phyloP scores from a whole-genome alignment of 2,113 vertebrate species.

The Microcebus jonahi region DNA sequence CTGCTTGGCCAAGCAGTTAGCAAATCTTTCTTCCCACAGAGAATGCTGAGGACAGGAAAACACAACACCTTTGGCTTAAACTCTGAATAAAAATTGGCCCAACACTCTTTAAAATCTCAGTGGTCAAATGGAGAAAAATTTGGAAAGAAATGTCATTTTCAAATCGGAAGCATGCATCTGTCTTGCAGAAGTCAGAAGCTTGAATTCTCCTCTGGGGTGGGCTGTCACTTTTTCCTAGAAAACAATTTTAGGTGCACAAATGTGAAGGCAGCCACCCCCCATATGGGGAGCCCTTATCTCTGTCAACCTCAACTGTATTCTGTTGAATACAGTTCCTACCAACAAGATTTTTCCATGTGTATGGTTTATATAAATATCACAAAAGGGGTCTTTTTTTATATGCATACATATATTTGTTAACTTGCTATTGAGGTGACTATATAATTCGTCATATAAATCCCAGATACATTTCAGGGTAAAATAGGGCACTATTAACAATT shows the following conservation, averaged over 20 bases:
- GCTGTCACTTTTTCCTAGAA: constrained; percentile 37
- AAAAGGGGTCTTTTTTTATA: background rate
- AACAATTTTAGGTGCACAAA: background rate
- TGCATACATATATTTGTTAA: background rate
- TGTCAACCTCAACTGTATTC: background rate
- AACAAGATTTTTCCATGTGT: background rate
- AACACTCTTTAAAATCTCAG: background rate
- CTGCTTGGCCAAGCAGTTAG: background rate
- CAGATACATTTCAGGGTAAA: background rate
- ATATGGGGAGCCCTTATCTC: background rate
- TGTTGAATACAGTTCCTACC: background rate
- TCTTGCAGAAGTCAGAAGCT: background rate
- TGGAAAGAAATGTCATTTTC: constrained; percentile 30
- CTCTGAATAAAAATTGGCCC: background rate
- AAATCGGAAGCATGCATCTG: background rate
- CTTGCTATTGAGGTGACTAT: background rate
- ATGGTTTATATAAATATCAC: background rate
- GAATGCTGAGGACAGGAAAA: background rate
- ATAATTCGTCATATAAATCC: background rate
- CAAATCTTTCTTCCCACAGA: background rate
- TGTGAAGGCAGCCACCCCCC: background rate
- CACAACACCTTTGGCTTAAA: constrained; percentile 16
- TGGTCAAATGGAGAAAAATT: background rate
- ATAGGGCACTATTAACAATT: background rate
- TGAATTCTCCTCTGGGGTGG: background rate